Percentiles rank a stretch among this genome's conserved stretches.
phyloP scores from a whole-genome alignment of 2,113 vertebrate genomes.

The Pampusana beccarii region DNA sequence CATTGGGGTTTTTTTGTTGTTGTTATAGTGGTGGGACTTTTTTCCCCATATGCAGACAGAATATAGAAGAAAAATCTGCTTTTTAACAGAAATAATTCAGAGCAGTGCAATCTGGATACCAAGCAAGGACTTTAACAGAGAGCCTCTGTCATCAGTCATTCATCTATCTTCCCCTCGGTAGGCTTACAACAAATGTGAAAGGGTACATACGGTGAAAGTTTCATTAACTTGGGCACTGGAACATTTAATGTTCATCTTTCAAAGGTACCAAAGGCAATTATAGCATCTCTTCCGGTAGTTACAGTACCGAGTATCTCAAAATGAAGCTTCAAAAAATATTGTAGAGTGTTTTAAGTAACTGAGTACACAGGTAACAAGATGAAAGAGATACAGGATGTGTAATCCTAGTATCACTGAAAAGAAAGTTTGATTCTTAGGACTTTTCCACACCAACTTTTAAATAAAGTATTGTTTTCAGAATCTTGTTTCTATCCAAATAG shows the following conservation, averaged over 20 bases:
- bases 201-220: not conserved
- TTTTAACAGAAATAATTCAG: not conserved
- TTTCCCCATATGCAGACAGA: accelerated
- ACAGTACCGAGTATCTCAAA: not conserved
- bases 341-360: not conserved
- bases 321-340: not conserved
- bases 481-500: not conserved
- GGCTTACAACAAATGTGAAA: not conserved
- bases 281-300: not conserved
- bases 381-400: not conserved
- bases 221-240: not conserved
- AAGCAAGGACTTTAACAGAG: not conserved
- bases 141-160: not conserved
- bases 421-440: not conserved
- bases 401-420: not conserved
- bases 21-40: not conserved
- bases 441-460: not conserved
- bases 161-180: not conserved
- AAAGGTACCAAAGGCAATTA: not conserved
- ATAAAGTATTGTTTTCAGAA: not conserved
- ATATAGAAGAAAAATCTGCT: not conserved
- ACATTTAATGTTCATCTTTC: not conserved
- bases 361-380: not conserved
- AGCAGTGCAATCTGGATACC: not conserved
- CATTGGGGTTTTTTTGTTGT: not conserved